Evolutionary conservation across 1,140 invertebrate species (phyloP).

Genomic region (Neodiprion virginianus): DNA sequence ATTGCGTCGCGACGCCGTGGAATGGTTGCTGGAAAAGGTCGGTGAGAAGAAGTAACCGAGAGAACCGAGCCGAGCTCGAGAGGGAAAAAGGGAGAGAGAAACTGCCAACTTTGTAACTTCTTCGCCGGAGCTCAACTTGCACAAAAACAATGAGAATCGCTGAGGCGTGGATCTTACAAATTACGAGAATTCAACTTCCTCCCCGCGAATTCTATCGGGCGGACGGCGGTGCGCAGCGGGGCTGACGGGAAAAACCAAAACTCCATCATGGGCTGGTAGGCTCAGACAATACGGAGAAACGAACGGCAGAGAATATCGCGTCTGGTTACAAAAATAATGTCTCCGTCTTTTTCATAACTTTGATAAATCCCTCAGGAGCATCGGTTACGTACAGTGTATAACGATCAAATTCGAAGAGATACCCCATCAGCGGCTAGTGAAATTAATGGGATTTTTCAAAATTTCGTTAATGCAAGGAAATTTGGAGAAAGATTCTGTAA

Average conservation of each 20-base stretch:
- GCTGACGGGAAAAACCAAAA: background rate
- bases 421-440: no score
- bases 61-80: background rate
- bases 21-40: background rate
- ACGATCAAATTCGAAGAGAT: no score
- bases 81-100: background rate
- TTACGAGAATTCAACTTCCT: background rate
- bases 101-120: background rate
- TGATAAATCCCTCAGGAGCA: no score
- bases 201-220: background rate
- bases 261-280: constrained; percentile 3
- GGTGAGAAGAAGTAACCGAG: background rate
- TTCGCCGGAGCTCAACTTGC: background rate
- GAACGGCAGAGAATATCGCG: no score
- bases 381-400: no score
- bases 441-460: no score
- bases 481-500: no score
- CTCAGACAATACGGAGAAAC: background rate
- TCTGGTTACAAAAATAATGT: no score
- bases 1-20: no score
- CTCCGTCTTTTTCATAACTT: no score
- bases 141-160: background rate
- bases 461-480: no score
- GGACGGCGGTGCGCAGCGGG: background rate
- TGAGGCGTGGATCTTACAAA: constrained; percentile 1